Conservation (phyloP, 2,797 vertebrate species). For the Paguma larvata region DNA sequence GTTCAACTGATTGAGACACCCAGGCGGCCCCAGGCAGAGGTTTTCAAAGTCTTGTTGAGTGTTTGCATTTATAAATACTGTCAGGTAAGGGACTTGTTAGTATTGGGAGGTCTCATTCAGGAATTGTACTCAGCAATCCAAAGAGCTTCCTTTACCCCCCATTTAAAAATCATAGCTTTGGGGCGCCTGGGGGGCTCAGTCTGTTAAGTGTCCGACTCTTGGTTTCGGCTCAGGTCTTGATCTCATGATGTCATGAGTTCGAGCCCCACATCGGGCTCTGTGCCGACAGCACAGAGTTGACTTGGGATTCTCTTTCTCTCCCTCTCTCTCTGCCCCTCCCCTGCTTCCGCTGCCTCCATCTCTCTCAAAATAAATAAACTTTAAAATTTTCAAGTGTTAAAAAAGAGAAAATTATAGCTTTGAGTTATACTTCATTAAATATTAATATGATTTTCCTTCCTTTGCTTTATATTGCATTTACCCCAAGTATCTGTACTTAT, state of each 20-base stretch:
- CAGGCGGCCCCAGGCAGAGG: background rate
- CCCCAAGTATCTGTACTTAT: background rate
- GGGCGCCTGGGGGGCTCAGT: no score
- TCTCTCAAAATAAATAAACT: no score
- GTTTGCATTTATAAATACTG: background rate
- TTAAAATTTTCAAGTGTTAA: no score
- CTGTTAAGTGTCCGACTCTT: no score
- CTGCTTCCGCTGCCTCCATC: no score
- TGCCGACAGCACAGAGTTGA: no score
- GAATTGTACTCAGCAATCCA: background rate
- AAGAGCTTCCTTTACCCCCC: background rate
- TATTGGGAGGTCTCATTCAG: background rate
- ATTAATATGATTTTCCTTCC: background rate
- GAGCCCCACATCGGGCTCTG: no score
- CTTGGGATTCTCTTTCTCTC: no score
- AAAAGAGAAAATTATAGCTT: background rate
- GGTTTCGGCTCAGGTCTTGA: no score
- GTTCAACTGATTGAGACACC: no score
- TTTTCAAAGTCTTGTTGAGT: background rate
- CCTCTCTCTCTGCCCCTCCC: no score
- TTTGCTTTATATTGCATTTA: background rate
- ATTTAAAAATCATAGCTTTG: background rate
- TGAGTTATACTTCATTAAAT: background rate
- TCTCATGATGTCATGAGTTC: no score
- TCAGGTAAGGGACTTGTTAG: background rate